Base-by-base conservation (phyloP, 2,888 invertebrate genomes). In the Hylaea fasciaria region DNA sequence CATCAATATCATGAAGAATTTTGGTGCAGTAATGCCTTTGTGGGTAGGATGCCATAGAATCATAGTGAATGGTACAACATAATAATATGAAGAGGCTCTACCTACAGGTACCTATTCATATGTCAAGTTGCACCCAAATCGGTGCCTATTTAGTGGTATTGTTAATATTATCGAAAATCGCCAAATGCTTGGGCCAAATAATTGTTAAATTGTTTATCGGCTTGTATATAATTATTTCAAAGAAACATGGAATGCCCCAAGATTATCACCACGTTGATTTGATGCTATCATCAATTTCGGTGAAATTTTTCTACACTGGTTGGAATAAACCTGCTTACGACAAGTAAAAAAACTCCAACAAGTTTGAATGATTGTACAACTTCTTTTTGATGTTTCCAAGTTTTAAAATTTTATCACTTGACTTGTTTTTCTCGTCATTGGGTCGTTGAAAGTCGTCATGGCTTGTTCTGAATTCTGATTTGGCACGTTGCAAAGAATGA, bases 341-440 rank as follows among this genome's bases (percentile, higher is more conserved):
- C 29, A 22, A 28, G 29, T 39, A 59, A 54, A 60, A 55, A 17
- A 1, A 32, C 10, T 7, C 2, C 17, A 43, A 41, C 41, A 53
- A 47, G 29, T 53, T 61, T 64, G 32, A 55, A n/a, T 55, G 28
- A 63, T 61, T 57, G n/a, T 56, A 57, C 58, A 64, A 65, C 57
- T 62, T 62, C 62, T 57, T 54, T 40, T 48, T 22, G 47, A 56
- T 41, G 32, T 41, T 58, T 53, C 52, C 60, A 47, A 28, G 53
- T 46, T 57, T 57, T 43, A 14, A 40, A 29, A 3, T 32, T 14
- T 32, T 48, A 35, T 44, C 2, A 32, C 8, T 45, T 14, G 37
- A 28, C 37, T 37, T 7, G 10, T 57, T 57, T 50, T 50, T 22
- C 40, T 35, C 39, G 43, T 39, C 28, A 29, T 13, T 41, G 8